Evolutionary conservation across 2,888 invertebrate genomes (phyloP), one percentile per base, ranked within the genome.

Genomic region (Eupeodes luniger): DNA sequence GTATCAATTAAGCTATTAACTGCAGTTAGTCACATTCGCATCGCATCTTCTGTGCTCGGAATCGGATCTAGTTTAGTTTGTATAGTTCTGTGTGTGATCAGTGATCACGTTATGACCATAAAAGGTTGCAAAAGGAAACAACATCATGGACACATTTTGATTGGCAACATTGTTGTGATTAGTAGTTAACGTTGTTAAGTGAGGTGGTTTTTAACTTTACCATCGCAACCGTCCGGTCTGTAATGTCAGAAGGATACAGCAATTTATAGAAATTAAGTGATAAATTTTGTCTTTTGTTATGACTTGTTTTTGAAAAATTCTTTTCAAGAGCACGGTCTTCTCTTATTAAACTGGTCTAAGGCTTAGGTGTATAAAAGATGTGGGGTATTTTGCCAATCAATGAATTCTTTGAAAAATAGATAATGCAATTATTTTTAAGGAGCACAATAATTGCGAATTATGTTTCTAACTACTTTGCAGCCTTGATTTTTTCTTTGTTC

Each of bases 1-100:
- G 87, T 87, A 84, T 81, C 87, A 87, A 87, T 87, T 87, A 87
- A 87, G 87, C 87, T 87, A 87, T 87, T 87, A 87, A 84, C 83
- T 83, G 79, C 59, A 55, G 74, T 69, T 75, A 53, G 51, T 75
- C 5, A 16, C 62, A 40, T 27, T 70, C 75, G 64, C 61, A 16
- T 64, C 75, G 44, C 61, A 36, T 44, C 69, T 79, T 27, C 40
- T 57, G 36, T 74, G 75, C 79, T 69, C 49, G 66, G 76, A 75
- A 79, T 69, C 40, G 61, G 76, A 75, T 86, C 86, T 83, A 87
- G 79, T 87, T 86, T 66, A 53, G 19, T 67, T 27, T 4, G 2
- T 36, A 19, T 14, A 27, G 44, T 72, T 57, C 82, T 76, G 80
- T 62, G 76, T 80, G 83, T 59, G 83, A 80, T 77, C 80, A 80